Percentiles rank a stretch among this genome's conserved stretches.
Conservation (phyloP, 2,888 invertebrate species). For the Acronicta leporina region DNA sequence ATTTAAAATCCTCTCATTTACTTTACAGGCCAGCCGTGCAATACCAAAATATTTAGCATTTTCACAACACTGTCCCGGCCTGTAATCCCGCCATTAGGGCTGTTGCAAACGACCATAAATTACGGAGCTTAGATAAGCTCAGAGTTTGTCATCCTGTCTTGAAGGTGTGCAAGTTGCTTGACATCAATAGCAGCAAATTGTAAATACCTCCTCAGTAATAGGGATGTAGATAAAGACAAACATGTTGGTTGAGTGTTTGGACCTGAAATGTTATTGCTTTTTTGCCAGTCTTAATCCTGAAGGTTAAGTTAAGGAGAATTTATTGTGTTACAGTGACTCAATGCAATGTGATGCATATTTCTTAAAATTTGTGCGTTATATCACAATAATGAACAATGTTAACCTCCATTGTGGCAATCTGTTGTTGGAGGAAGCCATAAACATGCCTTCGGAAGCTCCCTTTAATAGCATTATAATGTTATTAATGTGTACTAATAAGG, state of each 20-base stretch:
- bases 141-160: conserved; percentile 50
- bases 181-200: conserved; percentile 12
- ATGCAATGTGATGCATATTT: too few relatives aligned
- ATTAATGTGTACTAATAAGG: conserved; percentile 44
- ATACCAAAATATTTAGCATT: conserved; percentile 34
- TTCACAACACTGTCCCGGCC: conserved; percentile 11
- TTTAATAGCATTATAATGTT: conserved; percentile 25
- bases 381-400: too few relatives aligned
- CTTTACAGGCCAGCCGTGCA: background rate
- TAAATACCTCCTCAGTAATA: conserved; percentile 26
- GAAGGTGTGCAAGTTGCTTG: conserved; percentile 27
- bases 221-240: conserved; percentile 28
- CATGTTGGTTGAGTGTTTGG: conserved; percentile 15
- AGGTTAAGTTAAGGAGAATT: too few relatives aligned
- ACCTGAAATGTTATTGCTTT: background rate
- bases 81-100: conserved; percentile 48
- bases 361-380: too few relatives aligned
- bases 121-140: conserved; percentile 46
- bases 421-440: conserved; percentile 16
- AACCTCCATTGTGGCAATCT: background rate
- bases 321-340: too few relatives aligned
- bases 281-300: too few relatives aligned
- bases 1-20: background rate
- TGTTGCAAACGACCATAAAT: conserved; percentile 49
- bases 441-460: conserved; percentile 13